A percentile compares a stretch with the other conserved stretches of the same genome.
These are phyloP conservation scores for Trissolcus basalis DNA, from an alignment of 1,140 invertebrate species.

Conservation along the genomic window DNA sequence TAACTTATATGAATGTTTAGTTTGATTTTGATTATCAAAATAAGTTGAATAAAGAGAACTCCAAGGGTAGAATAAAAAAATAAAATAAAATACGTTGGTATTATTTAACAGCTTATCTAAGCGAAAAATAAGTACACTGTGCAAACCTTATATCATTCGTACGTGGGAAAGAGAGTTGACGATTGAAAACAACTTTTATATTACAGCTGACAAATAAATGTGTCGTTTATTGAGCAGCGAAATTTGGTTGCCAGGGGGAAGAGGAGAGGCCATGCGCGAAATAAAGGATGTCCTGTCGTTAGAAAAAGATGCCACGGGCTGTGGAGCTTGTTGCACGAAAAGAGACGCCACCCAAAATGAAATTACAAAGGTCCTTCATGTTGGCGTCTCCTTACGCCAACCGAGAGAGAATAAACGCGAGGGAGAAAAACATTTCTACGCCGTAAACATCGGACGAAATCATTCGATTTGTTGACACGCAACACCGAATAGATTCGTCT, in stretches of 20 bases:
- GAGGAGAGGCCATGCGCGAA: background rate
- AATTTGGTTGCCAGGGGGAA: constrained; percentile 47
- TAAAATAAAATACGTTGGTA: background rate
- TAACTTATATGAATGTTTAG: no score
- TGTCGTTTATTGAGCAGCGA: constrained; percentile 38
- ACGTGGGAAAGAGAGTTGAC: constrained; percentile 31
- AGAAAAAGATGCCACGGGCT: constrained; percentile 22
- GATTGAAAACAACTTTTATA: constrained; percentile 38
- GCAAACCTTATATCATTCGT: constrained; percentile 27
- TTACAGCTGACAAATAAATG: constrained; percentile 22
- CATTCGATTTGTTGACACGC: no score
- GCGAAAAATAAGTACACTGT: background rate
- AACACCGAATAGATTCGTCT: no score
- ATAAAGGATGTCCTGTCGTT: constrained; percentile 51
- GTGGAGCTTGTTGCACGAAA: constrained; percentile 22
- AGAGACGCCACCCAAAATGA: constrained; percentile 18
- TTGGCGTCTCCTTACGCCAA: constrained; percentile 1
- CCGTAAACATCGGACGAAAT: constrained; percentile 4
- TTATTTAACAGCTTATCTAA: constrained; percentile 6
- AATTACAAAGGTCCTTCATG: constrained; percentile 43
- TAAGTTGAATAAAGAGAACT: background rate
- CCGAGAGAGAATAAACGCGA: constrained; percentile 22
- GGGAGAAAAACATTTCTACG: constrained; percentile 8
- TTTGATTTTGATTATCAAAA: no score
- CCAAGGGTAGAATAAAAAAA: background rate